A percentile compares a stretch with the other conserved stretches of the same genome.
Conservation (phyloP, 2,797 vertebrate species). For the Bucorvus abyssinicus region DNA sequence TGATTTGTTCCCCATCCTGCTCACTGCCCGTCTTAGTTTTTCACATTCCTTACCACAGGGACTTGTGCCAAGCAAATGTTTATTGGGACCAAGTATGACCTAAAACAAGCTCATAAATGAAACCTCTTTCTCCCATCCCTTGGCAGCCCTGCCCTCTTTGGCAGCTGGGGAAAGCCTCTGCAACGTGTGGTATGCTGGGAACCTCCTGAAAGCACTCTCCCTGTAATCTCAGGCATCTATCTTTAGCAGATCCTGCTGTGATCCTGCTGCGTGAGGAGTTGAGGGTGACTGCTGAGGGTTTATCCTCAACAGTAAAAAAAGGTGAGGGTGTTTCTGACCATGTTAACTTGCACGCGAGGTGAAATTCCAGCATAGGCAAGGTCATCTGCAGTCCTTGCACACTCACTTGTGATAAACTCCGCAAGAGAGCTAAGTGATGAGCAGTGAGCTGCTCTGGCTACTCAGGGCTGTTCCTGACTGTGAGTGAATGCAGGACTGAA, state of each 20-base stretch:
- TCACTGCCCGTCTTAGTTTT: neutral
- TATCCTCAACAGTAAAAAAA: neutral
- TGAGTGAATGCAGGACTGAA: neutral
- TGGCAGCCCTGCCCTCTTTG: neutral
- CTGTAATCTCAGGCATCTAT: neutral
- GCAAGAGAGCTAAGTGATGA: neutral
- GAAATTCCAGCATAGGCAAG: neutral
- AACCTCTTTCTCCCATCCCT: neutral
- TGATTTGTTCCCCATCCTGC: neutral
- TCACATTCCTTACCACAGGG: neutral
- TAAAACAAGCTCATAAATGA: slow-evolving; percentile 20
- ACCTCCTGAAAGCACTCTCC: neutral
- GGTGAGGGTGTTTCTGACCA: neutral
- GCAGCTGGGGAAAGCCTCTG: slow-evolving; percentile 25
- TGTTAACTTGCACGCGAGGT: rapidly evolving
- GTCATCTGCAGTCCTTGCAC: neutral
- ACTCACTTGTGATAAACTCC: neutral
- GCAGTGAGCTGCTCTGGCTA: neutral
- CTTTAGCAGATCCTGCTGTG: neutral
- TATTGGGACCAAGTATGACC: neutral
- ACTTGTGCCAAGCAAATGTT: neutral
- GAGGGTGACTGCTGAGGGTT: neutral
- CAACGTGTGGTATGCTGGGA: slow-evolving; percentile 16
- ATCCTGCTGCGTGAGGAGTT: neutral
- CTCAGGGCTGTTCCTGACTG: neutral